Conservation (phyloP, 2,797 vertebrate genomes). For the Parauchenoglanis ngamensis region DNA sequence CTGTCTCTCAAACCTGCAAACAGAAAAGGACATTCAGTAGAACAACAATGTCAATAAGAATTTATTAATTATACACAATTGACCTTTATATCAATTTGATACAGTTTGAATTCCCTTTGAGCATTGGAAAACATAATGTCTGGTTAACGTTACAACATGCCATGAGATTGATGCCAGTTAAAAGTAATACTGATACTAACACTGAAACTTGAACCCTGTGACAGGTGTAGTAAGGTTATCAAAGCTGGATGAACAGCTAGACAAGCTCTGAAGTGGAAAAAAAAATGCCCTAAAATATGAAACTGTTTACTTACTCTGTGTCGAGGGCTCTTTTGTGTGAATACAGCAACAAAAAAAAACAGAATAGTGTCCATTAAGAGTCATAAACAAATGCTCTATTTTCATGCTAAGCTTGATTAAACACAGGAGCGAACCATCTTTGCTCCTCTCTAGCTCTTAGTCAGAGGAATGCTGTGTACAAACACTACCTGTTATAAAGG, state of each 20-base stretch:
- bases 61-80: neutral
- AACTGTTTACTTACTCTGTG: too few relatives aligned
- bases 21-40: slow-evolving; percentile 9
- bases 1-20: neutral
- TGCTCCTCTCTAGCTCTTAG: neutral
- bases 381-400: neutral
- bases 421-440: neutral
- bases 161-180: neutral
- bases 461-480: slow-evolving; percentile 4
- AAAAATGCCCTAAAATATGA: neutral
- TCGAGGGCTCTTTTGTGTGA: neutral
- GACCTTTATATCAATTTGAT: neutral
- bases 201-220: neutral
- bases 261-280: neutral
- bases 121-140: neutral
- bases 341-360: neutral
- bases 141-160: neutral
- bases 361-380: neutral
- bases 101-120: neutral
- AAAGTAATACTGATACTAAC: too few relatives aligned
- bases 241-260: neutral
- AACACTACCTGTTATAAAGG: slow-evolving; percentile 9
- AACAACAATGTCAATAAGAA: neutral
- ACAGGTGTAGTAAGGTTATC: neutral
- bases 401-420: slow-evolving; percentile 12